Conservation (phyloP, 1,140 invertebrate species). For the Magallana gigas region DNA sequence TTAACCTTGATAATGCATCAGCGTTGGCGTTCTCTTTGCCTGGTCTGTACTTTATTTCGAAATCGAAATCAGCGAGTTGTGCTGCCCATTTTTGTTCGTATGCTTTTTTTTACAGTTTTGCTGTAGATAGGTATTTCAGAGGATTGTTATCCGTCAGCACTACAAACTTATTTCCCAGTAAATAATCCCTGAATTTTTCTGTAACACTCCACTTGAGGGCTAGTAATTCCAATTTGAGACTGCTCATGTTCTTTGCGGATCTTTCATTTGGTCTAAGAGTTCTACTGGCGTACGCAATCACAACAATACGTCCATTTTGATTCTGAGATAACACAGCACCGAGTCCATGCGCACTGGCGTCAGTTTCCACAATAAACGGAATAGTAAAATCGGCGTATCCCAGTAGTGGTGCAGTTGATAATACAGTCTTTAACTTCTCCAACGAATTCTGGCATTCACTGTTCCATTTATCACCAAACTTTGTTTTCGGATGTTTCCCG, state of each 20-base stretch:
- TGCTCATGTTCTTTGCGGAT: constrained; percentile 36
- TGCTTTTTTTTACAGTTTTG: constrained; percentile 57
- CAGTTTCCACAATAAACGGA: constrained; percentile 14
- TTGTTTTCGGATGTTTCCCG: too few species aligned
- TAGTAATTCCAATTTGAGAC: constrained; percentile 47
- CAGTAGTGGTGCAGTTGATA: too few species aligned
- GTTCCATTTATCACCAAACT: too few species aligned
- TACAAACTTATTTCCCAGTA: constrained; percentile 52
- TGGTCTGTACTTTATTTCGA: constrained; percentile 49
- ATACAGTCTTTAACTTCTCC: too few species aligned
- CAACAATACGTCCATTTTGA: constrained; percentile 40
- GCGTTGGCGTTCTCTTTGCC: constrained; percentile 42
- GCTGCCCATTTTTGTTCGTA: constrained; percentile 53
- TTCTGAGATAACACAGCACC: constrained; percentile 65
- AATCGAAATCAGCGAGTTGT: constrained; percentile 55
- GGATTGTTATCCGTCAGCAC: constrained; percentile 62
- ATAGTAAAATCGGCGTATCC: too few species aligned
- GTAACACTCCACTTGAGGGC: constrained; percentile 54
- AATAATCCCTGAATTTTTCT: constrained; percentile 59
- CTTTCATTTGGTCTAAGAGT: constrained; percentile 38
- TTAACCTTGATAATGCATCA: constrained; percentile 40
- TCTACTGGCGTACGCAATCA: constrained; percentile 50
- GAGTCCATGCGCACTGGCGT: constrained; percentile 61
- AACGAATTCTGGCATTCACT: too few species aligned
- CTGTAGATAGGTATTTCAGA: constrained; percentile 49